Base-by-base conservation (phyloP, 1,140 invertebrate species). In the Brachionus paranguensis region DNA sequence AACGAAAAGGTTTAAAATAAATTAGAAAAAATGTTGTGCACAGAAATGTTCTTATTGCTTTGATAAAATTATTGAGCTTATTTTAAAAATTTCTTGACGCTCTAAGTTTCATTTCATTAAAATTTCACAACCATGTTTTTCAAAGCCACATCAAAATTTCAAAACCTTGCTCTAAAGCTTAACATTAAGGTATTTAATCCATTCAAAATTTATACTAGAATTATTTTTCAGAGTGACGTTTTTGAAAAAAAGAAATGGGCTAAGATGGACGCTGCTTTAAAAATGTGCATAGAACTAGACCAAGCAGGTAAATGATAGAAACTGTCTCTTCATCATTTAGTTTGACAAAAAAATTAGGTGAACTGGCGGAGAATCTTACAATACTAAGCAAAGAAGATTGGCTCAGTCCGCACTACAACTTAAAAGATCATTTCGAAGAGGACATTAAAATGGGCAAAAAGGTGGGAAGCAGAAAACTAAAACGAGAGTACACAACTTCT, bases 261-360 rank as follows among this genome's bases (percentile, higher is more conserved):
- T 68, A 81, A 81, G 53, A 81, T 81, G 78, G 53, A 81, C 27
- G 78, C 53, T 45, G 78, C 78, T 24, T 45, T 81, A 37, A 60
- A 64, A n/a, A 81, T 81, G 78, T 81, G 78, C 53, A 64, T 43
- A 11, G 78, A 81, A 47, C 78, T 81, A 3, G 78, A 81, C 33
- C 20, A 68, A 64, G 53, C 64, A 20, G 78, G 78, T 68, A 45
- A n/a, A 33, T 37, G 7, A 29, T 37, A 3, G 20, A 55, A 64
- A 53, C 8, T n/a, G 8, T 10, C n/a, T 41, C 8, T 12, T 17
- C 47, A 17, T 14, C 27, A 14, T 27, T 50, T 20, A 27, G 4
- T 50, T 50, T 12, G 11, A 33, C 29, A 50, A 76, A 72, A 17
- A 17, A 5, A 17, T 43, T 5, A 76, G 72, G 72, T 14, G 72